Base-by-base conservation (phyloP, 2,888 invertebrate genomes). In the Cataglyphis albicans region DNA sequence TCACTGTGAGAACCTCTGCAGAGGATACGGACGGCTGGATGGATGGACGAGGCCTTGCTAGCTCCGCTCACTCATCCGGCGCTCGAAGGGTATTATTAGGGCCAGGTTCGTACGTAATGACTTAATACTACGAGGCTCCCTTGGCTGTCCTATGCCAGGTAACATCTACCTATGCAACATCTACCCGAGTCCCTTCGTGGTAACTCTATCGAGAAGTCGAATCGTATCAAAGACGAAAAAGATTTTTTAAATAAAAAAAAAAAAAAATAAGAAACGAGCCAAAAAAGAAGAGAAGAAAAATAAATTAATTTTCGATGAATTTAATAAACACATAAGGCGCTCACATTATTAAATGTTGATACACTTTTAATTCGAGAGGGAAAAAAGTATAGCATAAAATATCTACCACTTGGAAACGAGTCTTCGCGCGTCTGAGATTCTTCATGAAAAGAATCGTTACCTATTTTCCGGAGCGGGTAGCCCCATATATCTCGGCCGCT, bases 81-180 rank as follows among this genome's bases (percentile, higher is more conserved):
- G 52, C 72, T 80, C 91, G 80, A 91, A 92, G 92, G 92, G 92
- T 92, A 93, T 92, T 92, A 92, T 92, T 92, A 92, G 92, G 91
- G 90, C 87, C 88, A 88, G 91, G 89, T 87, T 91, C 90, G 91
- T 89, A 90, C 91, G 90, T 92, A 92, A 92, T 92, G 92, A 92
- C 92, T 92, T 92, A 92, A 92, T 92, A 92, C 92, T 90, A 92
- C 93, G 90, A 90, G 91, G 86, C 88, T 91, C 90, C 89, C 90
- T 90, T 91, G 87, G 91, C 88, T 91, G 89, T 84, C 90, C 90
- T 89, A 90, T 87, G 86, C 88, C 86, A 86, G 82, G n/a, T 29
- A 90, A 90, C 88, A 86, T 89, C 92, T 87, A 86, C 86, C 89
- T 86, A 89, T 86, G 85, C 86, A 73, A 38, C 3, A 12, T 35